A percentile compares a stretch with the other conserved stretches of the same genome.
These are phyloP conservation scores for Eupeodes latifasciatus DNA, from an alignment of 2,888 invertebrate species.

Conservation along the genomic window DNA sequence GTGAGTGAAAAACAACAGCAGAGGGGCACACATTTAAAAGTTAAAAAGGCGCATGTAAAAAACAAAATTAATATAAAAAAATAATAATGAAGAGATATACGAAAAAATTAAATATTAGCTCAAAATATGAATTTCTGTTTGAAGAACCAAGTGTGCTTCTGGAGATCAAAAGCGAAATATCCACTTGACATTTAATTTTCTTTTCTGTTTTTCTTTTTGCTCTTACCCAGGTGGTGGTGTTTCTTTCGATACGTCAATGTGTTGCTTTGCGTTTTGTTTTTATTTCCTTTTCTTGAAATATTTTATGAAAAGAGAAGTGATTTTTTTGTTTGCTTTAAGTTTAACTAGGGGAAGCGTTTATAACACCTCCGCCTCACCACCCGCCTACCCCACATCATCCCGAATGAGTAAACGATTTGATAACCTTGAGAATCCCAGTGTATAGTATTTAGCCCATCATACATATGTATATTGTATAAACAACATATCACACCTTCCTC, in stretches of 20 bases:
- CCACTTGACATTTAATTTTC: conserved; percentile 69
- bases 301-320: neutral
- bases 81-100: conserved; percentile 10
- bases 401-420: conserved; percentile 55
- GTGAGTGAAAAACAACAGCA: neutral
- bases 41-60: conserved; percentile 48
- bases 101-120: conserved; percentile 61
- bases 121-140: conserved; percentile 49
- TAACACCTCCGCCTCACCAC: neutral
- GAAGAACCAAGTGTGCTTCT: conserved; percentile 9
- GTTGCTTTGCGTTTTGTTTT: neutral
- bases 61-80: conserved; percentile 41
- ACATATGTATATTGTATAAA: neutral
- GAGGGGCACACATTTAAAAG: conserved; percentile 30
- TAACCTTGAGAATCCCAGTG: conserved; percentile 62
- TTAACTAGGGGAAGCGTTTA: conserved; percentile 28
- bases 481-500: neutral
- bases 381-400: neutral
- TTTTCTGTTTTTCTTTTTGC: conserved; percentile 33
- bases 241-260: neutral
- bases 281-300: neutral
- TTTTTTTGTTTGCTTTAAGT: conserved; percentile 12
- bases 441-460: neutral
- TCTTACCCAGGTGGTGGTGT: conserved; percentile 36
- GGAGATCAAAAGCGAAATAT: conserved; percentile 45